phyloP scores from a whole-genome alignment of 2,113 vertebrate genomes.

The Megaceryle torquata region DNA sequence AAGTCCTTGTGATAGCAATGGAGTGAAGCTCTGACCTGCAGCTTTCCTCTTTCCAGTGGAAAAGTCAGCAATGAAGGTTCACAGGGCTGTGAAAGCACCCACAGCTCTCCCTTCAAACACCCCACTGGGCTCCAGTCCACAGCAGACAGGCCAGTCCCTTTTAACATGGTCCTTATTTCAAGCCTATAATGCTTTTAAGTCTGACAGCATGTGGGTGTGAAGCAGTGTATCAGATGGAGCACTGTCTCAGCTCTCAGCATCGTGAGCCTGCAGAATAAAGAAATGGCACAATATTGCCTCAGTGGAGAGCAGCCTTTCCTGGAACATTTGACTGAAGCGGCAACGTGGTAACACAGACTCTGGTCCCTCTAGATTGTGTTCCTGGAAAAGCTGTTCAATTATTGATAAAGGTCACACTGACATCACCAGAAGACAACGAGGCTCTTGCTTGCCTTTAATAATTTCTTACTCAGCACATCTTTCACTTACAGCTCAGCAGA shows the following conservation, averaged over 20 bases:
- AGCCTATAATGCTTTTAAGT: background rate
- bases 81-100: background rate
- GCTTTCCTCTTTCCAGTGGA: background rate
- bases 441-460: slow-evolving; percentile 47
- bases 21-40: background rate
- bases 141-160: background rate
- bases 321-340: slow-evolving; percentile 4
- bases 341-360: background rate
- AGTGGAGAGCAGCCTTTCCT: slow-evolving; percentile 43
- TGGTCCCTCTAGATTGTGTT: slow-evolving; percentile 60
- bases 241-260: background rate
- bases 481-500: slow-evolving; percentile 33
- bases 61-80: background rate
- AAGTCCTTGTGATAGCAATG: background rate
- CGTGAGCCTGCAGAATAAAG: background rate
- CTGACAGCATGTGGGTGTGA: background rate
- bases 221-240: background rate
- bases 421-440: slow-evolving; percentile 37
- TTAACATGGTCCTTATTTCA: background rate
- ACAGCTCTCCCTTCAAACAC: background rate
- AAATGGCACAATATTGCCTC: background rate
- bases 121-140: background rate
- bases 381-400: slow-evolving; percentile 75
- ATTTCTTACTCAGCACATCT: slow-evolving; percentile 44
- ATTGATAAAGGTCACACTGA: slow-evolving; percentile 64